Conservation (phyloP, 2,888 invertebrate genomes). For the Ectropis crepuscularia region DNA sequence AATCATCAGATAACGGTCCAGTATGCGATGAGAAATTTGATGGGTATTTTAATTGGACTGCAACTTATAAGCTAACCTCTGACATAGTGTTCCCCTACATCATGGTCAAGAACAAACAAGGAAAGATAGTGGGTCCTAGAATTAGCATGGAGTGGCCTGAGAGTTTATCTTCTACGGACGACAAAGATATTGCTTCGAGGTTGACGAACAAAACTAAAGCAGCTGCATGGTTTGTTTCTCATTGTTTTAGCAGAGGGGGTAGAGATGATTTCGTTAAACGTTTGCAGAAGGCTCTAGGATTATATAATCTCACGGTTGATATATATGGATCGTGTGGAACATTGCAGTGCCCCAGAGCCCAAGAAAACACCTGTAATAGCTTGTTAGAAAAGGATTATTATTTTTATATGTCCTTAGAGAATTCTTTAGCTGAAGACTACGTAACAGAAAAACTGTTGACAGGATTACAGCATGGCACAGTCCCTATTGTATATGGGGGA, state of each 20-base stretch:
- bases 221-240: constrained; percentile 76
- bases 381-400: constrained; percentile 85
- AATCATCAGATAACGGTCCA: constrained; percentile 71
- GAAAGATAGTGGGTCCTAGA: constrained; percentile 65
- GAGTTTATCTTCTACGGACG: constrained; percentile 44
- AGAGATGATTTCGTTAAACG: constrained; percentile 54
- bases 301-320: constrained; percentile 70
- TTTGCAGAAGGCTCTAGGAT: constrained; percentile 53
- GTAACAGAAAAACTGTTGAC: constrained; percentile 86
- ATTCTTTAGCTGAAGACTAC: constrained; percentile 86
- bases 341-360: constrained; percentile 55
- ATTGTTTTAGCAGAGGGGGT: constrained; percentile 62
- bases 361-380: constrained; percentile 54
- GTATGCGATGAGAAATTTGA: constrained; percentile 62
- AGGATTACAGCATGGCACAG: constrained; percentile 82
- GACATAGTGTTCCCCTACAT: constrained; percentile 71
- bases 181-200: constrained; percentile 46
- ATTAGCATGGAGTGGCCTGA: constrained; percentile 55
- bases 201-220: constrained; percentile 66
- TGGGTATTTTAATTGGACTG: constrained; percentile 75
- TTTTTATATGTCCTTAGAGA: constrained; percentile 90
- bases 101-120: constrained; percentile 55
- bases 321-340: constrained; percentile 83
- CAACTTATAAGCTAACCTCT: constrained; percentile 72
- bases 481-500: constrained; percentile 89